These are phyloP conservation scores for Tympanoctomys barrerae DNA, from an alignment of 2,797 vertebrate species.

Conservation along the genomic window DNA sequence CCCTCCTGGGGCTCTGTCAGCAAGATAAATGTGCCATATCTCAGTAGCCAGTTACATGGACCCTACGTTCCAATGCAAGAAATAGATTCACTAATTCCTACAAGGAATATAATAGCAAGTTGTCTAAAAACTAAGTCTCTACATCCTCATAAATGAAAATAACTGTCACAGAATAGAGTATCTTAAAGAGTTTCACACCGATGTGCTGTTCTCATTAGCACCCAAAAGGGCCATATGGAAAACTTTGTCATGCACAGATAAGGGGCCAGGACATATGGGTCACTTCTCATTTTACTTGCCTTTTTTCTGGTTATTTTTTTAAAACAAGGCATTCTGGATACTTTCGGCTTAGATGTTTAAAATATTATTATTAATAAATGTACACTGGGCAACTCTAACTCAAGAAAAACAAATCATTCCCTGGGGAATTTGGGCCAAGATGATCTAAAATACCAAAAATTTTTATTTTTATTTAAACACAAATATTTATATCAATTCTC, in stretches of 20 bases:
- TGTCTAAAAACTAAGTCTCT: background rate
- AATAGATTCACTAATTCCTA: background rate
- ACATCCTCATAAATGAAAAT: background rate
- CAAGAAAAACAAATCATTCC: background rate
- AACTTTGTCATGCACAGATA: background rate
- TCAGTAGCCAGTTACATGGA: background rate
- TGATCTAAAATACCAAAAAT: background rate
- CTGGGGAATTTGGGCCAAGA: background rate
- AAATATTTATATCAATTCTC: slow-evolving; percentile 72
- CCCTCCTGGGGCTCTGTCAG: background rate
- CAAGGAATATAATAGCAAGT: background rate
- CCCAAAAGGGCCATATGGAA: background rate
- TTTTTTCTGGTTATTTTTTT: background rate
- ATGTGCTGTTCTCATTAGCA: background rate
- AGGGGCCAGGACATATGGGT: background rate
- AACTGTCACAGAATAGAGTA: background rate
- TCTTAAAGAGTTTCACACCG: background rate
- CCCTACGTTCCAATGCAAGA: background rate
- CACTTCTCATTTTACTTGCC: background rate
- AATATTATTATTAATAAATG: background rate
- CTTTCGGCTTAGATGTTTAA: background rate
- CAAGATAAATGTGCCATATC: background rate
- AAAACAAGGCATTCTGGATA: background rate
- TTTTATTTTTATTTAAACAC: slow-evolving; percentile 72
- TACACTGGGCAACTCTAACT: background rate